These are phyloP conservation scores for Hipparchia semele DNA, from an alignment of 2,888 invertebrate genomes.

Conservation along the genomic window DNA sequence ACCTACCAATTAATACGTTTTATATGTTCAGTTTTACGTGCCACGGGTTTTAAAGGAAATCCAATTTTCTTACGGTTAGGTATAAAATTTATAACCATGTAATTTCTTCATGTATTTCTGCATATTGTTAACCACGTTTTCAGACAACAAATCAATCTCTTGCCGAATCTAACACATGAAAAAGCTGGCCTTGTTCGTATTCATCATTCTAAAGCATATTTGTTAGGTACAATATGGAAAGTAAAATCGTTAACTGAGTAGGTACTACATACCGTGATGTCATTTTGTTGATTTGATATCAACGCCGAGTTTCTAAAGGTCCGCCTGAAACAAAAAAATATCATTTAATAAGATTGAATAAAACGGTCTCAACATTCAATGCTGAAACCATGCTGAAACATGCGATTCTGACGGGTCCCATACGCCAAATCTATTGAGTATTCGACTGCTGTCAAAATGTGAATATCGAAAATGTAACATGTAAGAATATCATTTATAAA, in stretches of 20 bases:
- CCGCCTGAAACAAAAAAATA: slow-evolving; percentile 57
- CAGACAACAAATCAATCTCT: not conserved
- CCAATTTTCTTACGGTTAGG: too few relatives aligned
- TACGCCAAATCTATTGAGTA: too few relatives aligned
- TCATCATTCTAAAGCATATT: not conserved
- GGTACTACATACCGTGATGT: slow-evolving; percentile 64
- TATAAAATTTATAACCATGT: too few relatives aligned
- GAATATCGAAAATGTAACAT: too few relatives aligned
- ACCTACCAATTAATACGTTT: slow-evolving; percentile 4
- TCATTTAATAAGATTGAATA: not conserved
- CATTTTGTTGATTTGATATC: slow-evolving; percentile 51
- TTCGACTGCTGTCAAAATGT: too few relatives aligned
- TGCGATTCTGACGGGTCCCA: too few relatives aligned
- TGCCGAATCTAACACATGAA: not conserved
- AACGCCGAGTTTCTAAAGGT: slow-evolving; percentile 46
- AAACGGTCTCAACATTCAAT: too few relatives aligned
- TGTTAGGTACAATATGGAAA: not conserved
- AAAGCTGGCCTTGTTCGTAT: not conserved
- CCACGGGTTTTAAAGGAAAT: not conserved
- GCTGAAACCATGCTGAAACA: too few relatives aligned
- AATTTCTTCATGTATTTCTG: not conserved
- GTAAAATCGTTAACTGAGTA: not conserved
- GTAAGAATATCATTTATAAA: too few relatives aligned
- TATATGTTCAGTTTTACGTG: slow-evolving; percentile 3
- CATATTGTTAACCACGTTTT: not conserved